Evolutionary conservation across 1,140 invertebrate genomes (phyloP), one percentile per base, ranked within the genome.

Genomic region (Pararge aegeria): DNA sequence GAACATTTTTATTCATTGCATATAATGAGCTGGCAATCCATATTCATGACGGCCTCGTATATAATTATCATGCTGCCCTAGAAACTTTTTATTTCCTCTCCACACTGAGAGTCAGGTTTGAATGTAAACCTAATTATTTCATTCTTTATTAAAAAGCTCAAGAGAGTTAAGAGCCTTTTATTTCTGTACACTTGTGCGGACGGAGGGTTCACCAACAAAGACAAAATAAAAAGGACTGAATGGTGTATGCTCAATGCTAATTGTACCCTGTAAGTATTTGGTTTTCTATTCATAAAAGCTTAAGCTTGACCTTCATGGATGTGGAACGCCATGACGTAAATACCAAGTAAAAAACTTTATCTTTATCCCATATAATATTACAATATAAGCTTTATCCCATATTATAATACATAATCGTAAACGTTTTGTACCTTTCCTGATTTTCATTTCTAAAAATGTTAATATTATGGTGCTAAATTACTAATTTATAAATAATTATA

Each of bases 81-180:
- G 51, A 55, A 55, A 61, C 44, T 55, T 61, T 53, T 67, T 65
- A 63, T 68, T 65, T 55, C 38, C 60, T 64, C 51, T 67, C 61
- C 55, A 62, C 52, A 46, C 61, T 49, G 55, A 52, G 49, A 70
- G 58, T 62, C 59, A 51, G 57, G 61, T 71, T 68, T 68, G 61
- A 65, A 68, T 67, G 61, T 65, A 67, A 68, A 65, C 66, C 62
- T 71, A 68, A 71, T 71, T 71, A 68, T 64, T 66, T 70, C 56
- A 65, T 68, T 61, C 61, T 70, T 65, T 71, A 59, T 58, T 71
- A 60, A 66, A 65, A 65, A 61, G 54, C 57, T 53, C 27, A 15
- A 57, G 58, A 63, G 52, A 61, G 44, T 56, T 55, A 49, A 49
- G 55, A 65, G 42, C 44, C 60, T 68, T 68, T 70, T 71, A 65